Evolutionary conservation across 2,888 invertebrate species (phyloP), one percentile per base, ranked within the genome.

Genomic region (Ormyrus nitidulus): DNA sequence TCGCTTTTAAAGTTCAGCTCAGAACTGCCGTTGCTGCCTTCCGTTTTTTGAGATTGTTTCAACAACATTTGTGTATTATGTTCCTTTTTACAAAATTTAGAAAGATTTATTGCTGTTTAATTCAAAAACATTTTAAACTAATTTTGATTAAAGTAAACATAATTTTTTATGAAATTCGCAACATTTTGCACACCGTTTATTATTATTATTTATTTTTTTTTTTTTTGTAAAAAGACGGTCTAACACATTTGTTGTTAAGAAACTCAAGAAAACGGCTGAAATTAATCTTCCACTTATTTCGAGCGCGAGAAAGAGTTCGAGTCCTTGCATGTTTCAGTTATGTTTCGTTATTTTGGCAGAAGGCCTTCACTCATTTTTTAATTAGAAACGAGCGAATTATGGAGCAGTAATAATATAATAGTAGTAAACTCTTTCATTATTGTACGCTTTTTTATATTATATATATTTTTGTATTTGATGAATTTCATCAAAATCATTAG

Each of bases 341-440:
- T 74, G 66, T 81, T 75, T 75, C 75, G 62, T 81, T 81, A 75
- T 74, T 78, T 75, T 78, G 71, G 66, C 78, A 53, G 49, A 79
- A 78, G 71, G 78, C 81, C 71, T 62, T 75, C 68, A 64, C 72
- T 76, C 71, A 70, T 11, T 19, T 53, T 65, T 70, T 19, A 19
- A 73, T 69, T 68, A 34, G n/a, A 0, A 53, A 72, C 75, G 64
- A 77, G 74, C 74, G 70, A 74, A 74, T 69, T 81, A 65, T 81
- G 48, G 68, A 56, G 66, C 10, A 61, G 54, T 73, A 77, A 19
- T 62, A 66, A 44, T 70, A 76, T 70, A 73, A 13, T 68, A 75
- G 46, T 75, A 74, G 61, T 73, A 77, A 71, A 81, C 65, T 81
- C 59, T 66, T 75, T 65, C 64, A 54, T 81, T 81, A 70, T 70